A percentile compares a stretch with the other conserved stretches of the same genome.
Conservation (phyloP, 2,113 vertebrate species). For the Columbina picui region DNA sequence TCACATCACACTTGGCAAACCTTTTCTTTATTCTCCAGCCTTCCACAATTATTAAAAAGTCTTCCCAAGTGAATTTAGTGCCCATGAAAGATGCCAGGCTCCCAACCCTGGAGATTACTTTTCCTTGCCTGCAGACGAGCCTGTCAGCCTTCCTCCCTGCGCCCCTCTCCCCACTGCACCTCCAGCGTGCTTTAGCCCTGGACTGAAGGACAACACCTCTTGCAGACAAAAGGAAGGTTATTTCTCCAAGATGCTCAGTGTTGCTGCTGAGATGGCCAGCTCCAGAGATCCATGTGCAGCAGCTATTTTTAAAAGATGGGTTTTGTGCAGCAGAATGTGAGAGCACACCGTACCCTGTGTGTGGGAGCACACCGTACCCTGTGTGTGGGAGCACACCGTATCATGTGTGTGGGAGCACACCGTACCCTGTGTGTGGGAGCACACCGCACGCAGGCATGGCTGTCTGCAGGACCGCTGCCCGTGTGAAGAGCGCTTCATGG, state of each 20-base stretch:
- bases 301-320: background rate
- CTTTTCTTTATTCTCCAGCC: background rate
- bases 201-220: background rate
- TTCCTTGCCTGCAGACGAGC: background rate
- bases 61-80: slow-evolving; percentile 27
- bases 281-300: background rate
- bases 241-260: background rate
- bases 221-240: background rate
- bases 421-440: too few relatives aligned
- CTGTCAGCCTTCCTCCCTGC: background rate
- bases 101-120: background rate
- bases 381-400: too few relatives aligned
- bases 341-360: too few relatives aligned
- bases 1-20: slow-evolving; percentile 45
- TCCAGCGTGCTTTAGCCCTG: background rate
- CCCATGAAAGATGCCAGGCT: background rate
- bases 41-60: slow-evolving; percentile 23
- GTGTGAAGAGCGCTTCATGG: background rate
- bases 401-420: too few relatives aligned
- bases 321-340: background rate
- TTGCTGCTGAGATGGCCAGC: background rate
- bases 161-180: background rate
- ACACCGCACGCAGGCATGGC: background rate
- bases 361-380: too few relatives aligned
- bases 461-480: background rate